phyloP scores from a whole-genome alignment of 2,797 vertebrate genomes.

The Lycodopsis pacificus region DNA sequence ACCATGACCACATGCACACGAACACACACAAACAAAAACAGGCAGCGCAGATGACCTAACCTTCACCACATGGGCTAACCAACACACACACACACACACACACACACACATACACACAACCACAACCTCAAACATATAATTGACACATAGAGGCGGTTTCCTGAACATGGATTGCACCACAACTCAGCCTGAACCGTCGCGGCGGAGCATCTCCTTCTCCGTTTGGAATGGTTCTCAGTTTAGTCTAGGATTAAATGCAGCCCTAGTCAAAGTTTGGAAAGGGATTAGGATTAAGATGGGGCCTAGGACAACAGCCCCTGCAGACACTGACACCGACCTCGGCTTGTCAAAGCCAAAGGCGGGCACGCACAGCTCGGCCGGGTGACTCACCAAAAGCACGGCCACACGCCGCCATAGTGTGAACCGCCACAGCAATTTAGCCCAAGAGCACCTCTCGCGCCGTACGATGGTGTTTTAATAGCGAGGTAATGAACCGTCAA shows the following conservation, averaged over 20 bases:
- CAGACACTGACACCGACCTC: constrained; percentile 64
- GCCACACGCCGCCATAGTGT: constrained; percentile 49
- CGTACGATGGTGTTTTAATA: constrained; percentile 48
- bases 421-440: constrained; percentile 49
- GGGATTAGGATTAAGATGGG: constrained; percentile 72
- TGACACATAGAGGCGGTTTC: constrained; percentile 71
- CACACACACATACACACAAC: constrained; percentile 72
- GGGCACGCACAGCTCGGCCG: constrained; percentile 38
- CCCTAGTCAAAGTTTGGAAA: constrained; percentile 65
- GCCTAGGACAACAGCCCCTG: constrained; percentile 57
- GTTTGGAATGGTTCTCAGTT: constrained; percentile 49
- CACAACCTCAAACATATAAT: constrained; percentile 77
- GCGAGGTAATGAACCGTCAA: constrained; percentile 61
- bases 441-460: constrained; percentile 56
- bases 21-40: constrained; percentile 30
- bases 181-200: constrained; percentile 38
- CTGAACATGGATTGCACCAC: constrained; percentile 48
- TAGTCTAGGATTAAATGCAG: constrained; percentile 59
- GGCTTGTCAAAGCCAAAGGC: constrained; percentile 61
- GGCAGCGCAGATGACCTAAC: constrained; percentile 53
- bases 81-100: constrained; percentile 17
- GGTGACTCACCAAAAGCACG: constrained; percentile 68
- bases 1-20: constrained; percentile 49
- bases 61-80: constrained; percentile 70
- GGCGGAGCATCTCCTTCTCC: constrained; percentile 51